phyloP scores from a whole-genome alignment of 2,888 invertebrate genomes.

The Dusona sp. region DNA sequence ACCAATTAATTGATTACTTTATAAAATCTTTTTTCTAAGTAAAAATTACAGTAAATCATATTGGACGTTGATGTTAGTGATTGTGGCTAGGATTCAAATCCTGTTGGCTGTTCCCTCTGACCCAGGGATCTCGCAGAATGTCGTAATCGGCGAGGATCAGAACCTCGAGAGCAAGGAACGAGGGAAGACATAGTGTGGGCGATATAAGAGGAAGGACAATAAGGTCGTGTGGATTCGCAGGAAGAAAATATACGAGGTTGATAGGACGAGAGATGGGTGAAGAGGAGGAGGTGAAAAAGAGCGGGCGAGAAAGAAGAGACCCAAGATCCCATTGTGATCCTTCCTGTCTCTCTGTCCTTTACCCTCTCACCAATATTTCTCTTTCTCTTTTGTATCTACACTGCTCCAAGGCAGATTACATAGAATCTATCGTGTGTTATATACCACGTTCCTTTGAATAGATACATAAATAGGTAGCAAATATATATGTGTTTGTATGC shows the following conservation, averaged over 20 bases:
- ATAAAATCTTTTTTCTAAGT: too few species aligned
- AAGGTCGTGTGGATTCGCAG: conserved; percentile 44
- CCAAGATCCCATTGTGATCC: conserved; percentile 61
- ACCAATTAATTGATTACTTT: too few species aligned
- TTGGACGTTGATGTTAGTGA: not conserved
- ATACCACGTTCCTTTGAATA: conserved; percentile 77
- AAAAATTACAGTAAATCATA: not conserved
- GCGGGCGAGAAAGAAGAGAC: conserved; percentile 51
- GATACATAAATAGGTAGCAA: conserved; percentile 80
- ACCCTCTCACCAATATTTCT: conserved; percentile 12
- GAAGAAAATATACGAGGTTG: conserved; percentile 54
- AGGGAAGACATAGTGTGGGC: conserved; percentile 33
- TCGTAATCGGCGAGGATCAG: conserved; percentile 59
- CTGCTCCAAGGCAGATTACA: conserved; percentile 75
- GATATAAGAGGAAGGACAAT: conserved; percentile 52
- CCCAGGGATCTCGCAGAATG: conserved; percentile 39
- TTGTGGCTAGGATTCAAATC: not conserved
- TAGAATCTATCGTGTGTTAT: conserved; percentile 80
- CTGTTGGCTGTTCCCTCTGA: not conserved
- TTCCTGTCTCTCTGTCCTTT: conserved; percentile 37
- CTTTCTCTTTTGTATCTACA: conserved; percentile 42
- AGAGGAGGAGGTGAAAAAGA: conserved; percentile 30
- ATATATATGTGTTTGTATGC: conserved; percentile 39
- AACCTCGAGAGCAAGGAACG: conserved; percentile 17
- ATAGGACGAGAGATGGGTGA: conserved; percentile 29